Base-by-base conservation (phyloP, 2,888 invertebrate genomes). In the Romanomermis culicivorax region DNA sequence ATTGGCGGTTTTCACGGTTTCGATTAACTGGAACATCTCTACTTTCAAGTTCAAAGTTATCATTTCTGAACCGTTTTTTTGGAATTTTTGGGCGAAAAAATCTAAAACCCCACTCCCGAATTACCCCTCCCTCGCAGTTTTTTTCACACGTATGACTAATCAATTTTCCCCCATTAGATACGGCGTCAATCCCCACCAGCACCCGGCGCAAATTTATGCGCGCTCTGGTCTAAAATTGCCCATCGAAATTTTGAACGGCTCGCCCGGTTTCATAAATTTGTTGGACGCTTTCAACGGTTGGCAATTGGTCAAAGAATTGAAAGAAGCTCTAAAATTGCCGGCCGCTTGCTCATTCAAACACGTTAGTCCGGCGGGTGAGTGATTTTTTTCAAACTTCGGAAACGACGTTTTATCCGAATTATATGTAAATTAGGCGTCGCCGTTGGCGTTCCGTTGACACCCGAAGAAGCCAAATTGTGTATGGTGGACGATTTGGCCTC, bases 291-390 rank as follows among this genome's bases (percentile, higher is more conserved):
- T 97, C 1, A 97, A 97, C 70, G 93, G 85, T 0, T 97, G 89
- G 83, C 95, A 97, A 68, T 74, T 97, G 56, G 95, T 97, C 0
- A 78, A 77, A 58, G 95, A 97, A 67, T 72, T 97, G 57, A 82
- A 80, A 64, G 72, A 74, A 48, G 83, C 85, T 0, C 70, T 89
- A 4, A 77, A 78, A 2, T 69, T 88, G 29, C 87, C 93, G 0
- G 91, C 95, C 0, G 88, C 93, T 0, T 80, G 89, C 1, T 93
- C 91, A 56, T 95, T 97, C 71, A 97, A 97, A 69, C 95, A 97
- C 69, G 93, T 95, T 3, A 91, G 91, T 27, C 95, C 95, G 0
- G 93, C 95, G 17, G 93, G 71, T 68, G 56, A 52, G 48, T 11
- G 36, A 14, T 36, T 48, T 7, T 25, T 7, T 48, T 48, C 23